These are phyloP conservation scores for Parnassius mnemosyne DNA, from an alignment of 2,888 invertebrate genomes.

Conservation along the genomic window DNA sequence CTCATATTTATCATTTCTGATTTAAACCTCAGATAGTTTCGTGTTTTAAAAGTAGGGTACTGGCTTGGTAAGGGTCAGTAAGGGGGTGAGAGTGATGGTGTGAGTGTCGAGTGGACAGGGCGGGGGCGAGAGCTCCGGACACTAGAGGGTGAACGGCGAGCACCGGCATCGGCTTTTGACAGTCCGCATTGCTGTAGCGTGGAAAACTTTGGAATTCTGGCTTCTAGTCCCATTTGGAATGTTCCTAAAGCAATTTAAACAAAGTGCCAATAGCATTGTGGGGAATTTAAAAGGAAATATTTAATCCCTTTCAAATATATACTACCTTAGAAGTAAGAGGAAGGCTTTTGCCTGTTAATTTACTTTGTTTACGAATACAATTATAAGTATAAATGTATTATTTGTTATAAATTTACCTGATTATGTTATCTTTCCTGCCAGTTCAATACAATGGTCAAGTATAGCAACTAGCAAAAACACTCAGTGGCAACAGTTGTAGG, in stretches of 20 bases:
- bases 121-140: slow-evolving; percentile 57
- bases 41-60: slow-evolving; percentile 40
- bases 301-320: no score
- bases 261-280: no score
- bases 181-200: slow-evolving; percentile 62
- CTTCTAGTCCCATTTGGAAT: slow-evolving; percentile 25
- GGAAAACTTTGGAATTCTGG: slow-evolving; percentile 24
- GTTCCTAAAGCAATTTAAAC: slow-evolving; percentile 22
- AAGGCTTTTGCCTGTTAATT: no score
- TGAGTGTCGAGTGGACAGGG: slow-evolving; percentile 33
- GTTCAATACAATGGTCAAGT: no score
- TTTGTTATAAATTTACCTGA: no score
- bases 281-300: no score
- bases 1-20: background rate
- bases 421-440: no score
- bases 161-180: slow-evolving; percentile 66
- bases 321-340: no score
- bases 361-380: no score
- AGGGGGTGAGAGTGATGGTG: slow-evolving; percentile 44
- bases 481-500: no score
- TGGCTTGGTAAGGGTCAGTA: slow-evolving; percentile 50
- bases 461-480: no score
- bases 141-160: slow-evolving; percentile 56
- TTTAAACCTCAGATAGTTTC: slow-evolving; percentile 27
- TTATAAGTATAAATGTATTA: no score